These are phyloP conservation scores for Sussaba pulchella DNA, from an alignment of 2,888 invertebrate genomes.

Conservation along the genomic window DNA sequence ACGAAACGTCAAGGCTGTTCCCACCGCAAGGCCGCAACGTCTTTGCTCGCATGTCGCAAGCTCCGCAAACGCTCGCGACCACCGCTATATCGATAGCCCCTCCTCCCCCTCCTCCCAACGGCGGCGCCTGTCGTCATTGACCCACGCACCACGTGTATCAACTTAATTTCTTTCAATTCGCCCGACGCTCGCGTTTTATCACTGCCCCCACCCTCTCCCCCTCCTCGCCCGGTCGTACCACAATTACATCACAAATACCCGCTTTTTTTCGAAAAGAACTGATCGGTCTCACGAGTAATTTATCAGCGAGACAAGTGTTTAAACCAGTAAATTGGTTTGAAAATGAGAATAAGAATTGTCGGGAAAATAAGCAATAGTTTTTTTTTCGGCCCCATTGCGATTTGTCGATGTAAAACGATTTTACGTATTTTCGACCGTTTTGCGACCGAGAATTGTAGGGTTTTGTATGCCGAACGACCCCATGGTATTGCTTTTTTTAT, in stretches of 20 bases:
- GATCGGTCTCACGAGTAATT: conserved; percentile 20
- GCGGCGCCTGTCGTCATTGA: conserved; percentile 57
- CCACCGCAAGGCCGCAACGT: conserved; percentile 22
- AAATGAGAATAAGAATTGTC: too few relatives aligned
- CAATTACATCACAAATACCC: conserved; percentile 41
- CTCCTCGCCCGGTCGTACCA: conserved; percentile 26
- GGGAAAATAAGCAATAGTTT: too few relatives aligned
- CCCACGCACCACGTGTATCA: conserved; percentile 55
- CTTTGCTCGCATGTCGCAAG: conserved; percentile 1
- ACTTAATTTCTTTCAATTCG: conserved; percentile 56
- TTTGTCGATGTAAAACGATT: conserved; percentile 29
- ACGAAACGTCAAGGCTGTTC: conserved; percentile 12
- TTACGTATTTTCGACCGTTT: conserved; percentile 34
- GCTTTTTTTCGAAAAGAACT: conserved; percentile 20
- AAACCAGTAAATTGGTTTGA: too few relatives aligned
- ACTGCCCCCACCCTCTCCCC: not conserved
- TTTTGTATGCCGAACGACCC: conserved; percentile 3
- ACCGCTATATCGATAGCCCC: too few relatives aligned
- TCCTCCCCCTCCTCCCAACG: too few relatives aligned
- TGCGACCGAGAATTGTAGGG: not conserved
- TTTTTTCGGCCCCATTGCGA: not conserved
- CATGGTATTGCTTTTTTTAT: conserved; percentile 32
- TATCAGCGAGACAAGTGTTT: not conserved
- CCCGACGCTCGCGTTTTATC: conserved; percentile 3
- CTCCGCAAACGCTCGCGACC: conserved; percentile 8